Evolutionary conservation across 2,113 vertebrate species (phyloP).

Genomic region (Manacus vitellinus): DNA sequence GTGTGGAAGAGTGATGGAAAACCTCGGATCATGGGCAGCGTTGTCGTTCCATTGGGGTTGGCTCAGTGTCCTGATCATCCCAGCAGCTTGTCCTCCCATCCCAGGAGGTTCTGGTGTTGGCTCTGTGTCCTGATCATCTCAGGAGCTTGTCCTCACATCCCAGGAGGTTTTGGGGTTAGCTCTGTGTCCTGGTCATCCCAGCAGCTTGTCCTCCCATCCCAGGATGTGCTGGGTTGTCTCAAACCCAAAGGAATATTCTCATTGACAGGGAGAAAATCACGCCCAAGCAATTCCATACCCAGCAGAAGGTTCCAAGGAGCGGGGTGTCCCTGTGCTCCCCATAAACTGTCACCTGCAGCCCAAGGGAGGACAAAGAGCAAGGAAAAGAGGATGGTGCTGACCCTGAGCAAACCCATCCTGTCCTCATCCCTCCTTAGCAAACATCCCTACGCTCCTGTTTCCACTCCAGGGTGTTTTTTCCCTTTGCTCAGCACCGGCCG

Average conservation of each 20-base stretch:
- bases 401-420: neutral
- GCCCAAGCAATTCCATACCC: neutral
- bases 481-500: neutral
- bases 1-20: neutral
- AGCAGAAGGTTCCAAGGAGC: fast-evolving
- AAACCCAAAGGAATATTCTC: fast-evolving
- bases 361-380: neutral
- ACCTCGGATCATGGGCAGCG: fast-evolving
- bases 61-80: neutral
- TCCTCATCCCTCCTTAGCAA: neutral
- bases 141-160: too few species aligned
- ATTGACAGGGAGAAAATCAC: fast-evolving
- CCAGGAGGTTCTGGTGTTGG: neutral
- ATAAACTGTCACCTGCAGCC: fast-evolving
- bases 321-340: fast-evolving
- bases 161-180: too few species aligned
- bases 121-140: too few species aligned
- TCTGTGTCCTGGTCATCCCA: too few species aligned
- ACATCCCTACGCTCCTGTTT: neutral
- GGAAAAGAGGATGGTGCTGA: fast-evolving
- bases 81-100: neutral
- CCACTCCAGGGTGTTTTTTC: neutral
- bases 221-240: neutral
- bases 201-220: too few species aligned
- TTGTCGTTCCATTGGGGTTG: neutral